Conservation (phyloP, 2,888 invertebrate genomes). For the Leucophenga montana region DNA sequence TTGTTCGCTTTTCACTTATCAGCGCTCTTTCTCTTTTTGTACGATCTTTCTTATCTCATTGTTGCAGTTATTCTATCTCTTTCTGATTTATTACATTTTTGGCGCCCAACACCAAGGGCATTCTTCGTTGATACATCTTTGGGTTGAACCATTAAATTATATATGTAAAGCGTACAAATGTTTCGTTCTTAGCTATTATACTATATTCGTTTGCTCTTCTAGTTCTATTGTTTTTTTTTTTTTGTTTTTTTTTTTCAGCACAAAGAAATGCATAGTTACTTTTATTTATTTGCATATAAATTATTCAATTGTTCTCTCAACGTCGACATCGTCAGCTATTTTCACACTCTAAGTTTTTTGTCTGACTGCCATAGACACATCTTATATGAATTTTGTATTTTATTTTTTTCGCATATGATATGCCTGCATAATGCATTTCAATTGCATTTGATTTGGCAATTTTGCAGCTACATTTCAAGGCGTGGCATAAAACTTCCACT, state of each 20-base stretch:
- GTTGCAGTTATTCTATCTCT: too few species aligned
- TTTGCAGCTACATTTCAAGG: conserved; percentile 18
- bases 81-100: too few species aligned
- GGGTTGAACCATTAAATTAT: too few species aligned
- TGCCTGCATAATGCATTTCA: conserved; percentile 49
- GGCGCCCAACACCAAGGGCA: too few species aligned
- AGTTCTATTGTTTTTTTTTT: conserved; percentile 14
- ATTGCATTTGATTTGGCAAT: conserved; percentile 54
- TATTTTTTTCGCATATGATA: conserved; percentile 34
- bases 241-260: conserved; percentile 43
- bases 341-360: conserved; percentile 44
- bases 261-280: conserved; percentile 54
- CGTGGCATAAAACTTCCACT: not conserved
- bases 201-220: too few species aligned
- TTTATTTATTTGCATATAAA: conserved; percentile 66
- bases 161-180: too few species aligned
- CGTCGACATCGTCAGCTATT: not conserved
- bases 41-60: too few species aligned
- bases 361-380: conserved; percentile 36
- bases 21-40: too few species aligned
- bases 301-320: conserved; percentile 58
- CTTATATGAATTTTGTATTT: not conserved
- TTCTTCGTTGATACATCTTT: too few species aligned
- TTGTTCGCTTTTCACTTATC: too few species aligned
- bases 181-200: too few species aligned